Percentiles rank a stretch among this genome's conserved stretches.
phyloP scores from a whole-genome alignment of 1,140 invertebrate species.

The Lepidostoma basale region DNA sequence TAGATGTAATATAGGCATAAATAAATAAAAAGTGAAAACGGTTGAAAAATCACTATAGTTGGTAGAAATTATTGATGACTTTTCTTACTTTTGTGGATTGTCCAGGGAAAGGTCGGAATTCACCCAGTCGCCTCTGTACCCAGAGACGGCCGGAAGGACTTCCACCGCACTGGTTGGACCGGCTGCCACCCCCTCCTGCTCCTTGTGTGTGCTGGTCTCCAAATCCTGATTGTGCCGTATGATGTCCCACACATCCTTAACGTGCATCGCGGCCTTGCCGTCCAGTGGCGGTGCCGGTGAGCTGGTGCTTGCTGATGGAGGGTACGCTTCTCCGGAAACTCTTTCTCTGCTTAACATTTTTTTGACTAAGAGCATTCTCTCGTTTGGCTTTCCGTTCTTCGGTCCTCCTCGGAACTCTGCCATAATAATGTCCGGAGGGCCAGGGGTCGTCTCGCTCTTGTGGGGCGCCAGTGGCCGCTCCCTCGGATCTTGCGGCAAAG shows the following conservation, averaged over 20 bases:
- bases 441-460: not conserved
- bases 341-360: constrained; percentile 41
- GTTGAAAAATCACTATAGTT: not conserved
- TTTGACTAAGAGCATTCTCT: constrained; percentile 32
- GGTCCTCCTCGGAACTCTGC: constrained; percentile 37
- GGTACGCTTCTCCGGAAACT: not conserved
- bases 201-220: constrained; percentile 2
- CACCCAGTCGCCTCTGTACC: constrained; percentile 2
- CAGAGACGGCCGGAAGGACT: constrained; percentile 22
- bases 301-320: not conserved
- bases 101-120: not conserved
- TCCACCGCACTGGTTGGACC: constrained; percentile 26
- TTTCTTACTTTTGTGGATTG: not conserved
- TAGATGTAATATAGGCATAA: no score
- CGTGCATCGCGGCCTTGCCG: constrained; percentile 17
- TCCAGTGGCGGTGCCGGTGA: not conserved
- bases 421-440: constrained; percentile 35
- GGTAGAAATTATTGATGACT: not conserved
- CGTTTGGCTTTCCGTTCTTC: constrained; percentile 7
- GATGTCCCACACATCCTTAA: constrained; percentile 43
- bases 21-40: no score
- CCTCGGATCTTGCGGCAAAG: constrained; percentile 1
- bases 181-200: no score
- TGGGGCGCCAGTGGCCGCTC: not conserved
- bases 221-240: constrained; percentile 41